Conservation (phyloP, 1,140 invertebrate species). For the Melitaea cinxia region DNA sequence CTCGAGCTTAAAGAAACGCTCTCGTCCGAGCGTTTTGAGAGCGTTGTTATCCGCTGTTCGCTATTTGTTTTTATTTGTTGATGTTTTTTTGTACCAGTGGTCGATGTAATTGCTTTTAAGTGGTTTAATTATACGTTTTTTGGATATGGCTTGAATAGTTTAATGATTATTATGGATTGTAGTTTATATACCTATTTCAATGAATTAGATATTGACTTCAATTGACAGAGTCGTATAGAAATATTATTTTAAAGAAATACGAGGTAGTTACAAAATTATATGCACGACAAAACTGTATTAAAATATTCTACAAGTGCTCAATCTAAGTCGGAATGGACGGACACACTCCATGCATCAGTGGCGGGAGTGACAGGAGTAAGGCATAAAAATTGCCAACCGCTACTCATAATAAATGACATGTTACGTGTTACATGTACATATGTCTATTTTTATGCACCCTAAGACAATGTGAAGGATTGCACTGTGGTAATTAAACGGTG, state of each 20-base stretch:
- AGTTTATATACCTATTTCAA: too few species aligned
- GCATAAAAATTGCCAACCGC: conserved; percentile 58
- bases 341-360: conserved; percentile 61
- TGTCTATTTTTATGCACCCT: conserved; percentile 48
- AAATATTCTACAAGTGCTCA: conserved; percentile 58
- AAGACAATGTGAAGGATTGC: conserved; percentile 40
- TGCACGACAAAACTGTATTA: conserved; percentile 42
- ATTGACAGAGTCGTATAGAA: too few species aligned
- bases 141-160: neutral
- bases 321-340: conserved; percentile 59
- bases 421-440: conserved; percentile 31
- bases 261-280: conserved; percentile 18
- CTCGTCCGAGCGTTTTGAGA: neutral
- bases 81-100: conserved; percentile 11
- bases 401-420: conserved; percentile 43
- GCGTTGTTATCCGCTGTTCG: conserved; percentile 12
- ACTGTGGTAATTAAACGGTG: conserved; percentile 22
- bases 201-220: too few species aligned
- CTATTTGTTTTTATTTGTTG: conserved; percentile 33
- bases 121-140: neutral
- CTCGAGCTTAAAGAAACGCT: too few species aligned
- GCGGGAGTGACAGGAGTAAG: conserved; percentile 46
- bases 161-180: neutral
- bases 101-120: conserved; percentile 5
- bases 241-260: neutral